phyloP scores from a whole-genome alignment of 2,113 vertebrate species.

The Glaucidium brasilianum region DNA sequence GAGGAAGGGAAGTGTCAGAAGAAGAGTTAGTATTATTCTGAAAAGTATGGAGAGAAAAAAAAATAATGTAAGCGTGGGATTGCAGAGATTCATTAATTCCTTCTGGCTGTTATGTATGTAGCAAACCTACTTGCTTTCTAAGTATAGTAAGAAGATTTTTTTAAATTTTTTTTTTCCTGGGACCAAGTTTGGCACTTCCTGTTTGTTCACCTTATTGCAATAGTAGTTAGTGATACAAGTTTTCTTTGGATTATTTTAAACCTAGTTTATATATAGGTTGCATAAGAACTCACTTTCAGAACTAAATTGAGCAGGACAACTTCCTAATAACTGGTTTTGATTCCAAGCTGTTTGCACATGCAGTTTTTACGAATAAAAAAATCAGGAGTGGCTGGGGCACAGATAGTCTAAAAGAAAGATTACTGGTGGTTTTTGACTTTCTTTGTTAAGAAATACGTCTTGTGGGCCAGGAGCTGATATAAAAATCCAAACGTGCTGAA shows the following conservation, averaged over 20 bases:
- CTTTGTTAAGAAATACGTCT: background rate
- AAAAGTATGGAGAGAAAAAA: background rate
- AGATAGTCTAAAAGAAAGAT: background rate
- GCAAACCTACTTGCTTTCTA: background rate
- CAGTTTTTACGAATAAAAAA: background rate
- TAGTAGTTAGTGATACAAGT: background rate
- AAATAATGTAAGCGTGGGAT: fast-evolving
- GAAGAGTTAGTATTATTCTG: background rate
- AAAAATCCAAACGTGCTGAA: background rate
- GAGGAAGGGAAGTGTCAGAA: background rate
- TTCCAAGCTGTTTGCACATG: background rate
- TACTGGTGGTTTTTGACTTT: background rate
- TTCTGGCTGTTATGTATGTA: background rate
- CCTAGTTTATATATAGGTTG: background rate
- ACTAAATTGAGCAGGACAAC: background rate
- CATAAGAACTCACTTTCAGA: background rate
- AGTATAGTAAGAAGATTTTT: background rate
- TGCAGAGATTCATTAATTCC: background rate
- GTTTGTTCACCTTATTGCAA: background rate
- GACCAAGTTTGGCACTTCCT: background rate
- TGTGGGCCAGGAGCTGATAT: background rate
- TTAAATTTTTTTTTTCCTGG: background rate
- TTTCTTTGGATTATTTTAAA: background rate
- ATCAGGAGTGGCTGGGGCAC: background rate
- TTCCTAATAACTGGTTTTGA: background rate